Percentiles rank a stretch among this genome's conserved stretches.
phyloP scores from a whole-genome alignment of 2,797 vertebrate genomes.

The Leptatherina wallacei region DNA sequence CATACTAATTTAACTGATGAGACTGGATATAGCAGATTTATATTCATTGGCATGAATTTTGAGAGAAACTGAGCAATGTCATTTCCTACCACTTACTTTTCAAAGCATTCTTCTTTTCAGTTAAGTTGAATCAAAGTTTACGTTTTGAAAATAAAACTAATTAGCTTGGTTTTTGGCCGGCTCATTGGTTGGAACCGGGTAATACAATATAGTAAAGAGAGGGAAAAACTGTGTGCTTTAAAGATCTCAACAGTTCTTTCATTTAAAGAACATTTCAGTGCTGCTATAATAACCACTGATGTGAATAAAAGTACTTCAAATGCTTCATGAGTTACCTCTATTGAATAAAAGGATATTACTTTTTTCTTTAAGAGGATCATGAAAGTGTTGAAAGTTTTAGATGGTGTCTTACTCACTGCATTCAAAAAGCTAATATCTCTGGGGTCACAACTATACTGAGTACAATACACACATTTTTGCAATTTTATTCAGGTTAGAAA shows the following conservation, averaged over 20 bases:
- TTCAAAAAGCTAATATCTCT: conserved; percentile 18
- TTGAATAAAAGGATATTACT: conserved; percentile 19
- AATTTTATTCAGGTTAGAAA: not conserved
- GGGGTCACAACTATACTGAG: conserved; percentile 10
- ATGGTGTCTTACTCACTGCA: conserved; percentile 9
- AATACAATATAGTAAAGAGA: not conserved
- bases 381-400: conserved; percentile 16
- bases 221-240: not conserved
- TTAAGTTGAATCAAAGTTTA: not conserved
- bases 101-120: too few species aligned
- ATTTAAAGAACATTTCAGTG: conserved; percentile 8
- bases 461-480: not conserved
- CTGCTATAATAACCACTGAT: conserved; percentile 13
- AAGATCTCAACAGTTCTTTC: not conserved
- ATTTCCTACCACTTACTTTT: too few species aligned
- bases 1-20: not conserved
- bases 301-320: conserved; percentile 10
- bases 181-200: not conserved
- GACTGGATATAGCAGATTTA: not conserved
- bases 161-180: not conserved
- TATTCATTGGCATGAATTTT: not conserved
- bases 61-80: too few species aligned
- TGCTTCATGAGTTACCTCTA: conserved; percentile 10
- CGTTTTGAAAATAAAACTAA: not conserved
- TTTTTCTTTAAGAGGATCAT: conserved; percentile 18